Percentiles rank a stretch among this genome's conserved stretches.
Conservation (phyloP, 2,113 vertebrate genomes). For the Chaenogobius annularis region DNA sequence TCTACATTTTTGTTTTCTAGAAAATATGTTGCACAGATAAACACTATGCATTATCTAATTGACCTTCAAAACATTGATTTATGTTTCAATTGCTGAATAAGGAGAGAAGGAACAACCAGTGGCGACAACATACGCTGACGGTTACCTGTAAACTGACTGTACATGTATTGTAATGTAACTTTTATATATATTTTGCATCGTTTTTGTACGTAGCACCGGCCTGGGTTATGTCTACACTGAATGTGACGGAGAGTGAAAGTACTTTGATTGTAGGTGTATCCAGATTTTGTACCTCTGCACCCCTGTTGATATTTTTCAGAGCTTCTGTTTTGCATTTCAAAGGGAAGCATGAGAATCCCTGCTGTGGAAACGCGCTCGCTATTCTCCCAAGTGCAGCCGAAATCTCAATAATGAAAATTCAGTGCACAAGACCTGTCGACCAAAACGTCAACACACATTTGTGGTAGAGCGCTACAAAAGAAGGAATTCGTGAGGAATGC, state of each 20-base stretch:
- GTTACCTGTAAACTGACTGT: constrained; percentile 45
- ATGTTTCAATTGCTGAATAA: constrained; percentile 17
- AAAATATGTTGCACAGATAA: constrained; percentile 1
- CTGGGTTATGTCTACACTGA: constrained; percentile 20
- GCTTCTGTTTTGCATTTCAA: constrained; percentile 50
- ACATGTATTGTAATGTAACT: constrained; percentile 48
- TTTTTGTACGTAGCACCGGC: constrained; percentile 36
- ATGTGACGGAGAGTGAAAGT: constrained; percentile 32
- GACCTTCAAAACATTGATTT: constrained; percentile 22
- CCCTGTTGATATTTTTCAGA: constrained; percentile 23
- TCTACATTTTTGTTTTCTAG: background rate
- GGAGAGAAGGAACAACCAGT: constrained; percentile 28
- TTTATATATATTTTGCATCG: constrained; percentile 32
- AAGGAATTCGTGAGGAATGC: background rate
- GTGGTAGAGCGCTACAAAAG: background rate
- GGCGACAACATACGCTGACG: constrained; percentile 35
- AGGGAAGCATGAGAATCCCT: constrained; percentile 28
- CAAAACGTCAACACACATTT: constrained; percentile 30
- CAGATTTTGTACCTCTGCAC: constrained; percentile 13
- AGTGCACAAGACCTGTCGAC: constrained; percentile 10
- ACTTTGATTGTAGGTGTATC: constrained; percentile 14
- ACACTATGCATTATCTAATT: constrained; percentile 65
- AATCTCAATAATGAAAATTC: constrained; percentile 23
- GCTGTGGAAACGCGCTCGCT: constrained; percentile 24
- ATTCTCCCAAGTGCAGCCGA: constrained; percentile 28